Evolutionary conservation across 2,113 vertebrate genomes (phyloP), one percentile per base, ranked within the genome.

Genomic region (Gadus chalcogrammus): DNA sequence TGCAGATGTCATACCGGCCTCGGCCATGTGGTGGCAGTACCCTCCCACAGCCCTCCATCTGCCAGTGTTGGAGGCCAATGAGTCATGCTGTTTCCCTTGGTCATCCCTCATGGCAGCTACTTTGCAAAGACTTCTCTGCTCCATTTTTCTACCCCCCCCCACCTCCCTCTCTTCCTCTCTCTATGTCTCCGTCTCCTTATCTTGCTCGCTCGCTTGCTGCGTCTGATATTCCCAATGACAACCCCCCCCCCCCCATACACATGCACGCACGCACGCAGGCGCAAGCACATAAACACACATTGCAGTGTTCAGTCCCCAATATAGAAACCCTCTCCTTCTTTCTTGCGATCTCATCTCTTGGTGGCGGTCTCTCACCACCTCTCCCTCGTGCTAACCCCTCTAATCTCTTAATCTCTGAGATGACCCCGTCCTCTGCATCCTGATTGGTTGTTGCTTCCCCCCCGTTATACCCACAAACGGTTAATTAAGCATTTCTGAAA

Each of bases 11-110:
- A 67, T 86, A 71, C 69, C 24, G 0, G 56, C 61, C 17, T 0
- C 1, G 15, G 68, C 18, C 89, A 83, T 84, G 75, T 65, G 89
- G 85, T 83, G 89, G 87, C 89, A 90, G 87, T 82, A 88, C 82
- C 83, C 82, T 75, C 76, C 83, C 78, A 81, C 78, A 70, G 15
- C 66, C 75, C 75, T 73, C 0, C 17, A 13, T 1, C 16, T 17
- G 15, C 65, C 65, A 27, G 27, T 18, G 8, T 60, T 60, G 42
- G 71, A 80, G 71, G 70, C 62, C 72, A 79, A 79, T 87, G 88
- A 88, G 80, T 88, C 87, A 86, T 67, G 77, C 77, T 68, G 81
- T 73, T 77, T 48, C 20, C 70, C 74, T 73, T 79, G 67, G 82
- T 79, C 73, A 15, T 73, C 82, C 79, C 80, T 78, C 75, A 80